Percentiles rank a stretch among this genome's conserved stretches.
Conservation (phyloP, 92 coral and sea anemone species). For the Meandrina meandrites region DNA sequence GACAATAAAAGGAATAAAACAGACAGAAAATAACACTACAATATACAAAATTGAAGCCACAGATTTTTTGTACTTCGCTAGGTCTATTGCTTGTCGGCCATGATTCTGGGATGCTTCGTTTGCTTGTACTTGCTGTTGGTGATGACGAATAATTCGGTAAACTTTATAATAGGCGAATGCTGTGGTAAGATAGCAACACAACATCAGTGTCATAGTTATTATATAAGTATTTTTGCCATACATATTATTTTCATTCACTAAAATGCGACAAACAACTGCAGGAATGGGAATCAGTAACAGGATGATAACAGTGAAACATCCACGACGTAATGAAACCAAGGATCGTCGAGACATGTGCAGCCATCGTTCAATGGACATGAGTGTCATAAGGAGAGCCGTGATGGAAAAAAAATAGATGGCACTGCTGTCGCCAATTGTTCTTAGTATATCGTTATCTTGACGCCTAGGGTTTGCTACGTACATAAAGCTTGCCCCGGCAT, state of each 20-base stretch:
- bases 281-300: not conserved
- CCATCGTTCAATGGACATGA: conserved; percentile 30
- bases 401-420: not conserved
- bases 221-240: not conserved
- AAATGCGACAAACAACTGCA: not conserved
- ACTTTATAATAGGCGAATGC: not conserved
- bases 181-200: not conserved
- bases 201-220: not conserved
- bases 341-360: conserved; percentile 30
- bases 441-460: not conserved
- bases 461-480: not conserved
- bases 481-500: not conserved
- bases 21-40: not conserved
- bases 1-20: not conserved
- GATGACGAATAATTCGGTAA: not conserved
- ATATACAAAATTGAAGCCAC: not conserved
- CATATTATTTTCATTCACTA: not conserved
- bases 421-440: not conserved
- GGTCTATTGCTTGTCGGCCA: conserved; percentile 11
- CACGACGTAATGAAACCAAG: not conserved
- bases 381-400: not conserved
- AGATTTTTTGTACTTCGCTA: conserved; percentile 13
- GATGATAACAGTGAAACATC: not conserved
- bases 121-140: not conserved
- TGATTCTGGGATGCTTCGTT: not conserved